Evolutionary conservation across 2,888 invertebrate species (phyloP), one percentile per base, ranked within the genome.

Genomic region (Drosophila formosana): DNA sequence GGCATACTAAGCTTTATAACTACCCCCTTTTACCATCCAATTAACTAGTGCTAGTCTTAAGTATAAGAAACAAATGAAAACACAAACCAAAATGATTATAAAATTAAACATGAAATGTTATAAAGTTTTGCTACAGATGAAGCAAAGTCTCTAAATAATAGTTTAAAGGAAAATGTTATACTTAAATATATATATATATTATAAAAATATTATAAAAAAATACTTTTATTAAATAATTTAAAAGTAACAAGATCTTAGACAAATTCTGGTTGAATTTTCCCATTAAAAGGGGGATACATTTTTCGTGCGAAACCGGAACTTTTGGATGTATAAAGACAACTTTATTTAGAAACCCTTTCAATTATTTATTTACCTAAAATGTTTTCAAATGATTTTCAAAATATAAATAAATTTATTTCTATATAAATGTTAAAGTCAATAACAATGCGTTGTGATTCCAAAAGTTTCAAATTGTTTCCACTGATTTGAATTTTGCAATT

Each of bases 91-190:
- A 66, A 71, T 53, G 13, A 73, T 65, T 66, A 63, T 49, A 66
- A 65, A 62, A 66, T 52, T 62, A 69, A 74, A 78, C 75, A 66
- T 57, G 65, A 77, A 78, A 75, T 73, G 78, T 70, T 80, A 75
- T 55, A 76, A 60, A 60, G 68, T 72, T 75, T 88, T 83, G 78
- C 72, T 73, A 64, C 66, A 71, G 64, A 74, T 62, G 83, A 47
- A 72, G 66, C 82, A 73, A 69, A 83, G 74, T 60, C 66, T 82
- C 70, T 79, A 85, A 86, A 80, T 71, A 83, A 78, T 83, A 88
- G 79, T 86, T 80, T 78, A 86, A 88, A 65, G 80, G 72, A 64
- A 83, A 88, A 77, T 77, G 79, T 87, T 87, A 82, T 84, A 68
- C 64, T 71, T 79, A 67, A 79, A 66, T 70, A 81, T 67, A 85